Conservation (phyloP, 2,888 invertebrate genomes). For the Leistus spinibarbis region DNA sequence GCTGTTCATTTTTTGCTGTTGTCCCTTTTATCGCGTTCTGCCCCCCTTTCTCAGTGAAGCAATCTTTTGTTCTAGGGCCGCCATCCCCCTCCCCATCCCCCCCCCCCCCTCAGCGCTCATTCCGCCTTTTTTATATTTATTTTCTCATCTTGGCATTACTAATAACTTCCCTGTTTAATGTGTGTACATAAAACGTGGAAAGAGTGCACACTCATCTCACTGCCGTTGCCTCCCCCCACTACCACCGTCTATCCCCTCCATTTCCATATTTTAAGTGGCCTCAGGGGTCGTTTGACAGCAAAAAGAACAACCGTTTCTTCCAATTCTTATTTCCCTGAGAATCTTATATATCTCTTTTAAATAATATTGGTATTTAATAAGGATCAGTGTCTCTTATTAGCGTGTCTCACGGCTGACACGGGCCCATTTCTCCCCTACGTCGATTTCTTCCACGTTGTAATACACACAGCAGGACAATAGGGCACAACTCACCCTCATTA, state of each 20-base stretch:
- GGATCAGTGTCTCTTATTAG: not conserved
- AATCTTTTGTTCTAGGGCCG: not conserved
- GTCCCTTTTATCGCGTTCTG: not conserved
- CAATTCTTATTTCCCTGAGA: no score
- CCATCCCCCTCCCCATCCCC: not conserved
- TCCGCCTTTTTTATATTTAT: conserved; percentile 45
- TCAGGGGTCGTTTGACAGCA: no score
- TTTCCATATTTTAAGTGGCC: no score
- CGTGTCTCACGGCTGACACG: not conserved
- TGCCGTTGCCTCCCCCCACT: no score
- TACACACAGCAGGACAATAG: not conserved
- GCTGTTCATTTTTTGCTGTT: not conserved
- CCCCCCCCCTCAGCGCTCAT: not conserved
- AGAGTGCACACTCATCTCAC: not conserved
- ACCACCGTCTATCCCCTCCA: no score
- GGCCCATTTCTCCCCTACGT: no score
- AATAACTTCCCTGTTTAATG: conserved; percentile 52
- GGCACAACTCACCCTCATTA: no score
- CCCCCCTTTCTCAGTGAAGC: not conserved
- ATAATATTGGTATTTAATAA: not conserved
- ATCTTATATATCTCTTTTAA: no score
- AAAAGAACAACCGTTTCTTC: no score
- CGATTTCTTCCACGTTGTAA: no score
- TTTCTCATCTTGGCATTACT: conserved; percentile 52
- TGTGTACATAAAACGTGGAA: conserved; percentile 47